Percentiles rank a stretch among this genome's conserved stretches.
Conservation (phyloP, 2,113 vertebrate species). For the Syngnathoides biaculeatus region DNA sequence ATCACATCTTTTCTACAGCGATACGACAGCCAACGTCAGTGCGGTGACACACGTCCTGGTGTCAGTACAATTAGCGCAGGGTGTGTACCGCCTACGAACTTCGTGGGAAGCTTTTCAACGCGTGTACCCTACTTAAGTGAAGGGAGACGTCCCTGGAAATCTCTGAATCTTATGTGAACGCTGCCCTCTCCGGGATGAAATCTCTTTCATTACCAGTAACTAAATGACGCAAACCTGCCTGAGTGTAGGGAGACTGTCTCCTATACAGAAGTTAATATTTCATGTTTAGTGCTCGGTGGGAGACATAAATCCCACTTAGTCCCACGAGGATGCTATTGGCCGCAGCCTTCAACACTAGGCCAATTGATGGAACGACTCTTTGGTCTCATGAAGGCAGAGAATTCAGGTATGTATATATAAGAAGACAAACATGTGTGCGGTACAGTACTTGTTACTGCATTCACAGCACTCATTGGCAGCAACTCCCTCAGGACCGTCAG, state of each 20-base stretch:
- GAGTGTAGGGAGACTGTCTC: constrained; percentile 13
- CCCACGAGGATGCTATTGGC: constrained; percentile 26
- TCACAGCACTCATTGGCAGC: neutral
- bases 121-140: neutral
- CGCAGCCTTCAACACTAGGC: constrained; percentile 6
- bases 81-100: too few relatives aligned
- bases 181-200: neutral
- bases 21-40: too few relatives aligned
- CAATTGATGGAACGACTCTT: neutral
- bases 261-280: constrained; percentile 43
- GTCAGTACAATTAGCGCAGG: too few relatives aligned
- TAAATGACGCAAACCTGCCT: neutral
- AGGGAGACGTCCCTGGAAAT: neutral
- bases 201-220: neutral
- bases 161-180: neutral
- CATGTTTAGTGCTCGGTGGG: constrained; percentile 36
- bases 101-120: too few relatives aligned
- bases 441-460: neutral
- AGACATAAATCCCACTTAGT: constrained; percentile 46
- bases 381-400: neutral
- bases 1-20: too few relatives aligned
- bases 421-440: neutral
- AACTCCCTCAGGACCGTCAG: neutral
- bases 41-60: too few relatives aligned
- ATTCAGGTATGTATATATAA: neutral